A percentile compares a stretch with the other conserved stretches of the same genome.
Conservation (phyloP, 2,888 invertebrate species). For the Platycheirus albimanus region DNA sequence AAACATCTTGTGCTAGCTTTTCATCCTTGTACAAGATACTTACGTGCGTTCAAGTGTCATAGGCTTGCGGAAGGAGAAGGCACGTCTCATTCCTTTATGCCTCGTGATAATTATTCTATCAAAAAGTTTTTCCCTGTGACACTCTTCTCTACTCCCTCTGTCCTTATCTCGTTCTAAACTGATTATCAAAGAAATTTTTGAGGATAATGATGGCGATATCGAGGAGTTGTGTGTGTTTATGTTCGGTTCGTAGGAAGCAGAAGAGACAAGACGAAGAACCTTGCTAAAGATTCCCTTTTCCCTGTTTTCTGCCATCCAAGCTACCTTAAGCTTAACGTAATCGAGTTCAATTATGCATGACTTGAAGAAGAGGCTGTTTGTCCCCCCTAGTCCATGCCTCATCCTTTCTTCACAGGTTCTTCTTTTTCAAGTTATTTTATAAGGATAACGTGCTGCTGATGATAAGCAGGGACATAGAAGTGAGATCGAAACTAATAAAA, state of each 20-base stretch:
- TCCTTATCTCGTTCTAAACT: conserved; percentile 57
- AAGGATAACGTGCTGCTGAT: conserved; percentile 68
- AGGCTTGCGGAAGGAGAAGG: conserved; percentile 34
- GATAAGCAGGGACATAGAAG: conserved; percentile 39
- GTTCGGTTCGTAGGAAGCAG: no score
- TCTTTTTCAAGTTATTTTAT: conserved; percentile 23
- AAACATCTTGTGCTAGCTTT: background rate
- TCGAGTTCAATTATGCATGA: conserved; percentile 74
- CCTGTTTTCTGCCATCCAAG: conserved; percentile 39
- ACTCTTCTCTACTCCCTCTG: background rate
- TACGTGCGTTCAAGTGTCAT: conserved; percentile 30
- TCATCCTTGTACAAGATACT: conserved; percentile 28
- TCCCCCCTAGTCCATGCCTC: background rate
- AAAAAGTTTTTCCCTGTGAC: conserved; percentile 55
- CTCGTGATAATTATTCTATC: conserved; percentile 72
- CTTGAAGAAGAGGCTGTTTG: conserved; percentile 32
- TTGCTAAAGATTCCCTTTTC: conserved; percentile 23
- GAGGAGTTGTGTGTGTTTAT: conserved; percentile 32
- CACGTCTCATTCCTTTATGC: conserved; percentile 1
- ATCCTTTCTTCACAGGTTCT: conserved; percentile 3
- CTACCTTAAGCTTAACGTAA: conserved; percentile 72
- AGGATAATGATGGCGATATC: conserved; percentile 62
- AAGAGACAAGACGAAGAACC: background rate
- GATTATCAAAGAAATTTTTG: conserved; percentile 72
- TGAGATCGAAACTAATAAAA: conserved; percentile 73